Evolutionary conservation across 1,140 invertebrate species (phyloP).

Genomic region (Matsumurasca onukii): DNA sequence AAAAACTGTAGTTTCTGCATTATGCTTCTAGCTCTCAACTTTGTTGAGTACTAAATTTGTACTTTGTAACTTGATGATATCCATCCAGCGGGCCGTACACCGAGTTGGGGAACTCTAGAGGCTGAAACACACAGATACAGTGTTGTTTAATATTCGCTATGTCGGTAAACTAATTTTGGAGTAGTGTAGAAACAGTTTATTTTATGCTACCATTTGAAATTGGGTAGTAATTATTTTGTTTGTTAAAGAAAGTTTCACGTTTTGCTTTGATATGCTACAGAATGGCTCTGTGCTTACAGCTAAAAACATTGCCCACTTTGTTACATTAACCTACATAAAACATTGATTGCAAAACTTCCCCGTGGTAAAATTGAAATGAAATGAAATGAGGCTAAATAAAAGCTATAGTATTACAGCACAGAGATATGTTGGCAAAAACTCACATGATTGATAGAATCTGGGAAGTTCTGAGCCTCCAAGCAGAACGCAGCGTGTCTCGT

Average conservation of each 20-base stretch:
- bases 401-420: not conserved
- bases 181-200: not conserved
- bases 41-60: too few species aligned
- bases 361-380: not conserved
- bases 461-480: constrained; percentile 91
- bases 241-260: too few species aligned
- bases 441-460: constrained; percentile 86
- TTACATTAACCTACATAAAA: not conserved
- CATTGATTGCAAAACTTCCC: not conserved
- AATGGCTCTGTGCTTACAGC: not conserved
- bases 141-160: not conserved
- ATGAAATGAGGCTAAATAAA: not conserved
- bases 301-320: not conserved
- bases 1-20: too few species aligned
- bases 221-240: too few species aligned
- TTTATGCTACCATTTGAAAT: too few species aligned
- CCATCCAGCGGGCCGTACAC: not conserved
- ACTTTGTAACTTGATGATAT: not conserved
- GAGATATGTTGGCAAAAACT: constrained; percentile 40
- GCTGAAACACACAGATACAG: not conserved
- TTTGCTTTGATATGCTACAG: not conserved
- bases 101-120: not conserved
- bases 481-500: constrained; percentile 80
- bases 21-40: too few species aligned
- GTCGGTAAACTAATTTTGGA: not conserved